Percentiles rank a stretch among this genome's conserved stretches.
phyloP scores from a whole-genome alignment of 1,140 invertebrate genomes.

The Drosophila grimshawi region DNA sequence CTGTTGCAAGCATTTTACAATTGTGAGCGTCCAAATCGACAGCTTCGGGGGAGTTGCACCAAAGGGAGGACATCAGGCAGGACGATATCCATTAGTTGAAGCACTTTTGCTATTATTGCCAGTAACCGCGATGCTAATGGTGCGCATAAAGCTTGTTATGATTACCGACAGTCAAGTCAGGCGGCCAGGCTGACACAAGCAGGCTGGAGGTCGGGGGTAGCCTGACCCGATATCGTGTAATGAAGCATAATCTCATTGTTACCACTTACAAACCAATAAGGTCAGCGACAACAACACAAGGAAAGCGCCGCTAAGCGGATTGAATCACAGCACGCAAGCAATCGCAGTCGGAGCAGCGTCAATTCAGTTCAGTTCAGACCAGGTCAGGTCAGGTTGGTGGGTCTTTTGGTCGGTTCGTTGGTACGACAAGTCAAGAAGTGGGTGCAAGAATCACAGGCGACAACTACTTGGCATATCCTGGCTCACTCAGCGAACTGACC shows the following conservation, averaged over 20 bases:
- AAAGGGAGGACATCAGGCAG: conserved; percentile 17
- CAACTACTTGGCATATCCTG: conserved; percentile 79
- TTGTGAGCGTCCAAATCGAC: conserved; percentile 51
- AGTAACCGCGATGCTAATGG: conserved; percentile 72
- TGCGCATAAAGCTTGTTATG: conserved; percentile 77
- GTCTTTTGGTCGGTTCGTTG: too few species aligned
- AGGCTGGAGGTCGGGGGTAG: not conserved
- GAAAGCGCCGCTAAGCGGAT: conserved; percentile 65
- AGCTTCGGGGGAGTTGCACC: not conserved
- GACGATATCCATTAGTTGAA: conserved; percentile 73
- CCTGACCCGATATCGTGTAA: conserved; percentile 59
- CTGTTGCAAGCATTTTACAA: conserved; percentile 58
- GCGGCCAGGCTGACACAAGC: conserved; percentile 2
- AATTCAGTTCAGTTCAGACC: conserved; percentile 11
- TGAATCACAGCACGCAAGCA: conserved; percentile 58
- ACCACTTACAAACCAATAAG: conserved; percentile 81
- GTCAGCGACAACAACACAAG: conserved; percentile 49
- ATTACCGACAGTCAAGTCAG: conserved; percentile 41
- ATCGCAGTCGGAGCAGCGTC: not conserved
- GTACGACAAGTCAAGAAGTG: conserved; percentile 27
- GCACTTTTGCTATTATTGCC: conserved; percentile 76
- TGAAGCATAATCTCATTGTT: conserved; percentile 80
- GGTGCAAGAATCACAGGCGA: conserved; percentile 47
- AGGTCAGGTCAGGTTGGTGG: conserved; percentile 1
- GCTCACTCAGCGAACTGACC: conserved; percentile 55